Evolutionary conservation across 2,888 invertebrate genomes (phyloP).

Genomic region (Erannis defoliaria): DNA sequence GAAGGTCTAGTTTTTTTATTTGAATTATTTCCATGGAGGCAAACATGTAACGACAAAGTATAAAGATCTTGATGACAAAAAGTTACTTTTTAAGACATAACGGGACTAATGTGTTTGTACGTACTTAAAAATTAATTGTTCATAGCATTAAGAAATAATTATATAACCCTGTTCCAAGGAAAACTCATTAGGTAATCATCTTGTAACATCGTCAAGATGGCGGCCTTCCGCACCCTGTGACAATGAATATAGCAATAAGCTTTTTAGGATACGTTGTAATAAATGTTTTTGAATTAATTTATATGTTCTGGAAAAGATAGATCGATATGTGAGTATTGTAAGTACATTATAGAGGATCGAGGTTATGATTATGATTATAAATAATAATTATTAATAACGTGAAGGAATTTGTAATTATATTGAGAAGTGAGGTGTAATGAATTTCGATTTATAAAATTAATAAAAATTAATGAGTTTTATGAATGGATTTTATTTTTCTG

Average conservation of each 20-base stretch:
- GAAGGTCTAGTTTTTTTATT: neutral
- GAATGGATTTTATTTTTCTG: slow-evolving; percentile 52
- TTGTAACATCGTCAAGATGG: slow-evolving; percentile 58
- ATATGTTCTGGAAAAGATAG: slow-evolving; percentile 70
- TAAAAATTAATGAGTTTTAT: slow-evolving; percentile 85
- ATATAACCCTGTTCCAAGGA: slow-evolving; percentile 32
- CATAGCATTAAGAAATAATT: slow-evolving; percentile 26
- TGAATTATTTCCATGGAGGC: neutral
- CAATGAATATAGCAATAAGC: slow-evolving; percentile 81
- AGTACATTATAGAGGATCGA: slow-evolving; percentile 76
- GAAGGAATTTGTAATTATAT: slow-evolving; percentile 84
- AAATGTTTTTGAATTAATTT: slow-evolving; percentile 76
- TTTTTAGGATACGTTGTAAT: slow-evolving; percentile 62
- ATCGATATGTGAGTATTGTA: slow-evolving; percentile 75
- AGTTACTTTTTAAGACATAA: slow-evolving; percentile 3
- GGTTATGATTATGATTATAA: slow-evolving; percentile 75
- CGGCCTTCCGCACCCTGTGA: slow-evolving; percentile 50
- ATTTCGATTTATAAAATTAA: slow-evolving; percentile 86
- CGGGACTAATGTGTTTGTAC: slow-evolving; percentile 32
- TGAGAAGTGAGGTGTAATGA: slow-evolving; percentile 80
- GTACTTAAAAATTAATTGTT: slow-evolving; percentile 29
- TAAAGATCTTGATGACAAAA: too few species aligned
- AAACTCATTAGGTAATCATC: slow-evolving; percentile 35
- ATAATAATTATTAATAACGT: slow-evolving; percentile 77
- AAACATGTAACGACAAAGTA: too few species aligned